phyloP scores from a whole-genome alignment of 2,888 invertebrate genomes.

The Drosophila mimetica region DNA sequence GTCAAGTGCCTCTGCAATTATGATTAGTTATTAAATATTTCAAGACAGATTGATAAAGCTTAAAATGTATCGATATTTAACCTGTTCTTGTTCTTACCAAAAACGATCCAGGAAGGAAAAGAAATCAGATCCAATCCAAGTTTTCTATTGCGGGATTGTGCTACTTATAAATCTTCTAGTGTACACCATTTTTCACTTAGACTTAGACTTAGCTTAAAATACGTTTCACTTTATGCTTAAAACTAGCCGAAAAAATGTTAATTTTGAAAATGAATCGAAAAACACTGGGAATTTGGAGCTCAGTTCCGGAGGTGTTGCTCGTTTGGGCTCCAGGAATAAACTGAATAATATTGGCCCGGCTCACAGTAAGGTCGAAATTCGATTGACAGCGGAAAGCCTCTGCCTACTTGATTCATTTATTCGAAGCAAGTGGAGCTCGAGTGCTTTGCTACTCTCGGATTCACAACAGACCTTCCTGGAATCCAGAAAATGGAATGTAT shows the following conservation, averaged over 20 bases:
- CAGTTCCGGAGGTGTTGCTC: neutral
- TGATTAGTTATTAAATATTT: too few relatives aligned
- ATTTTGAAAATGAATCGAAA: neutral
- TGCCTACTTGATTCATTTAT: conserved; percentile 12
- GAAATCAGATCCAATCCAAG: too few relatives aligned
- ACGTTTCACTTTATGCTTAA: conserved; percentile 2
- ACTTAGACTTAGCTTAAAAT: too few relatives aligned
- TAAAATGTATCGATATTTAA: too few relatives aligned
- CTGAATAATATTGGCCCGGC: neutral
- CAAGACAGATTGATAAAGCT: too few relatives aligned
- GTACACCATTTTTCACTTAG: too few relatives aligned
- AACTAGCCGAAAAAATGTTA: neutral
- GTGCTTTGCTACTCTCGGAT: neutral
- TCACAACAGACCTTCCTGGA: conserved; percentile 14
- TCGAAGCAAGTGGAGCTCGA: neutral
- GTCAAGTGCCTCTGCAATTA: too few relatives aligned
- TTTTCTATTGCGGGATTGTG: too few relatives aligned
- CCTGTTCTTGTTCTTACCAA: too few relatives aligned
- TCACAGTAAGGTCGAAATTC: neutral
- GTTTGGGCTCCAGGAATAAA: neutral
- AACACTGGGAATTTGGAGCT: conserved; percentile 5
- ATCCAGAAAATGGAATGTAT: conserved; percentile 21
- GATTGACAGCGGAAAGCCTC: neutral
- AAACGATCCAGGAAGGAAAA: too few relatives aligned
- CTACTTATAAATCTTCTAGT: too few relatives aligned